A percentile compares a stretch with the other conserved stretches of the same genome.
Conservation (phyloP, 2,888 invertebrate species). For the Scaptomyza tumidula region DNA sequence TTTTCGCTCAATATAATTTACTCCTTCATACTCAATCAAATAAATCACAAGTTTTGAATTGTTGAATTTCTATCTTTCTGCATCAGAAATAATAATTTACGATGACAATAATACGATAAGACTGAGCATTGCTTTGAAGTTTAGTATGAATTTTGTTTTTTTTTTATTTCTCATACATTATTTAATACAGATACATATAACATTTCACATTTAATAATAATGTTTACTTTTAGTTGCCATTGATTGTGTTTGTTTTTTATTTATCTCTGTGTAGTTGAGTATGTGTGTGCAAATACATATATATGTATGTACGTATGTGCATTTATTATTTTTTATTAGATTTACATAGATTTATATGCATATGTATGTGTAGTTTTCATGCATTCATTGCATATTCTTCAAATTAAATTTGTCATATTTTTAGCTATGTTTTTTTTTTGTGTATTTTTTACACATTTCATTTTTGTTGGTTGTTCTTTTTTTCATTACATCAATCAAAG, state of each 20-base stretch:
- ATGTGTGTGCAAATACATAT: conserved; percentile 48
- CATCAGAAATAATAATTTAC: not conserved
- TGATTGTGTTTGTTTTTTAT: conserved; percentile 58
- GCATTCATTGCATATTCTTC: conserved; percentile 5
- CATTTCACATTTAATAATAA: conserved; percentile 77
- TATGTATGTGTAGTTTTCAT: conserved; percentile 16
- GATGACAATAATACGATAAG: not conserved
- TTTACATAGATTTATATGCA: conserved; percentile 21
- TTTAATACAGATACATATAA: conserved; percentile 78
- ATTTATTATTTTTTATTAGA: conserved; percentile 30
- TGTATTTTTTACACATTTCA: conserved; percentile 12
- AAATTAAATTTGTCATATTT: conserved; percentile 35
- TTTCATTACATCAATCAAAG: conserved; percentile 50
- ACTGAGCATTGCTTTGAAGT: conserved; percentile 27
- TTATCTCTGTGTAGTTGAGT: conserved; percentile 18
- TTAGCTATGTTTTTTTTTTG: conserved; percentile 4
- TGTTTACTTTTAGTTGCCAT: conserved; percentile 69
- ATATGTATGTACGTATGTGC: conserved; percentile 34
- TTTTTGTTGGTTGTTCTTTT: conserved; percentile 45
- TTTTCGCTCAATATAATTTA: too few relatives aligned
- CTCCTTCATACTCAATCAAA: too few relatives aligned
- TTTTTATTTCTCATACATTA: conserved; percentile 61
- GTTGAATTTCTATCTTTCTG: not conserved
- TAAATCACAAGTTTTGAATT: not conserved
- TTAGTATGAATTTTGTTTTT: conserved; percentile 16